Conservation (phyloP, 2,113 vertebrate genomes). For the Cepphus grylle region DNA sequence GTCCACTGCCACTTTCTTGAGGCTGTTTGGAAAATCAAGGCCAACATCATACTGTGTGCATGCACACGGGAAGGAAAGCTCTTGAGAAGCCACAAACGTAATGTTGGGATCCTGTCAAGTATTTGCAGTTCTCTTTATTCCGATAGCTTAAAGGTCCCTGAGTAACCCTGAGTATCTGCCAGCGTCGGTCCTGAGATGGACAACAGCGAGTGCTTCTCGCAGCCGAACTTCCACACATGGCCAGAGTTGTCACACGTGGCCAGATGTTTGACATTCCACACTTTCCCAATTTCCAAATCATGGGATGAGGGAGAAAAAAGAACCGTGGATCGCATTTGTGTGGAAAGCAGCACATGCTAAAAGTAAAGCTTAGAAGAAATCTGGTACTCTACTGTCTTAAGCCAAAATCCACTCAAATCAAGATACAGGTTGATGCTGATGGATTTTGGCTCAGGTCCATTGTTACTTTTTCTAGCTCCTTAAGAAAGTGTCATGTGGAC, state of each 20-base stretch:
- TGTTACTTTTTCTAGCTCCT: not conserved
- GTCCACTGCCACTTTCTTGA: not conserved
- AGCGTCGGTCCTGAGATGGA: accelerated
- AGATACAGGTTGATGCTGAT: not conserved
- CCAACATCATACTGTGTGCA: not conserved
- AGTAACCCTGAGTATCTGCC: not conserved
- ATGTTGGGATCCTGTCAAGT: not conserved
- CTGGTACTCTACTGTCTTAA: not conserved
- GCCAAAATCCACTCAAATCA: not conserved
- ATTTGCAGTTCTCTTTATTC: not conserved
- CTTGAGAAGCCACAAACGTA: not conserved
- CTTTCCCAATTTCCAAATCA: not conserved
- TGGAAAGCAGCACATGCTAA: not conserved
- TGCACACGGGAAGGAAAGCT: not conserved
- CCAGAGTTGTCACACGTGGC: no score
- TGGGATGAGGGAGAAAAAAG: not conserved
- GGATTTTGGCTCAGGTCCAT: not conserved
- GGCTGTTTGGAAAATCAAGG: not conserved
- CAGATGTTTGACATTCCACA: no score
- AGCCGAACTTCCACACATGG: accelerated
- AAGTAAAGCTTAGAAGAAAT: not conserved
- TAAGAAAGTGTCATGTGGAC: not conserved
- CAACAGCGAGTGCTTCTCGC: not conserved
- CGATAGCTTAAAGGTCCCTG: not conserved
- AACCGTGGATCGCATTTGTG: not conserved